phyloP scores from a whole-genome alignment of 2,113 vertebrate species.

The Epinephelus cyanopodus region DNA sequence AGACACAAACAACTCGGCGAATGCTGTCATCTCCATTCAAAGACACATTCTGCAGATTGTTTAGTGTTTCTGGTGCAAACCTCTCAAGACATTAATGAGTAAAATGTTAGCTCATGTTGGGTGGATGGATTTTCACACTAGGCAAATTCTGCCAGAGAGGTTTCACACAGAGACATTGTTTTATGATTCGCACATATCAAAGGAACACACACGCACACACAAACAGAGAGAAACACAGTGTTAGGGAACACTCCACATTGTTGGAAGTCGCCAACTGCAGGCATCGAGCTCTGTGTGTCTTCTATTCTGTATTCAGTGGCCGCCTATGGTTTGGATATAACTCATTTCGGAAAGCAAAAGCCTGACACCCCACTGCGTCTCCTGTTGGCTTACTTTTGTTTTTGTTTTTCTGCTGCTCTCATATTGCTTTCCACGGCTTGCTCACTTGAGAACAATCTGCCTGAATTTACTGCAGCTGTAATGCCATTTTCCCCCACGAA shows the following conservation, averaged over 20 bases:
- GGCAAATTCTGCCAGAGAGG: slow-evolving; percentile 69
- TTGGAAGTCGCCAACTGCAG: slow-evolving; percentile 45
- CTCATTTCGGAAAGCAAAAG: slow-evolving; percentile 69
- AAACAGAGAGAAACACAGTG: slow-evolving; percentile 56
- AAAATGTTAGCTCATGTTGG: slow-evolving; percentile 71
- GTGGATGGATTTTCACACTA: slow-evolving; percentile 73
- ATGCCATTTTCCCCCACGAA: slow-evolving; percentile 66
- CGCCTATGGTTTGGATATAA: slow-evolving; percentile 68
- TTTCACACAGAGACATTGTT: slow-evolving; percentile 71
- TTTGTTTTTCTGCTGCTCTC: slow-evolving; percentile 67
- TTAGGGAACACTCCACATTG: slow-evolving; percentile 41
- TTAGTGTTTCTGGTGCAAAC: slow-evolving; percentile 60
- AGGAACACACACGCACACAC: slow-evolving; percentile 23
- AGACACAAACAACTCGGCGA: slow-evolving; percentile 5
- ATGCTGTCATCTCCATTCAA: slow-evolving; percentile 42
- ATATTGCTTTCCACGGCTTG: slow-evolving; percentile 59
- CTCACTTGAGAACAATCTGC: slow-evolving; percentile 73
- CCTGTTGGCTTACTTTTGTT: slow-evolving; percentile 75
- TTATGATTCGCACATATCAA: slow-evolving; percentile 54
- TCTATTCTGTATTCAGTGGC: slow-evolving; percentile 62
- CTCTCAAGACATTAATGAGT: slow-evolving; percentile 74
- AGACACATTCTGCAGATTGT: slow-evolving; percentile 53
- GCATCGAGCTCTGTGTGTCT: slow-evolving; percentile 44
- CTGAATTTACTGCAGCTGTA: slow-evolving; percentile 71
- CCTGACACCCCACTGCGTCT: slow-evolving; percentile 64